phyloP scores from a whole-genome alignment of 1,140 invertebrate species.

The Sminthurinus signatus region DNA sequence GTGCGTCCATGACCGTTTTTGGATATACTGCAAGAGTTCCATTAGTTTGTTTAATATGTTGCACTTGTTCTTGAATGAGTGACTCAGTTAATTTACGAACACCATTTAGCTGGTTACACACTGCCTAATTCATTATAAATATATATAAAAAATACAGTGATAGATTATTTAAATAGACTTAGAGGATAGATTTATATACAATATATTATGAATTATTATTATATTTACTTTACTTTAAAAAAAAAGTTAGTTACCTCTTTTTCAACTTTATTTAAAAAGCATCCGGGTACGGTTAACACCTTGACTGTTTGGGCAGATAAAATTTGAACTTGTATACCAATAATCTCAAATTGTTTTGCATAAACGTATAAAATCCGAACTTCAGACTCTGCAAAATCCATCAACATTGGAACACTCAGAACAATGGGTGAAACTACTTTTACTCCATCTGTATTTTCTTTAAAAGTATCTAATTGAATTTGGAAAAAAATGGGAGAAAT shows the following conservation, averaged over 20 bases:
- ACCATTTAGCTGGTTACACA: too few species aligned
- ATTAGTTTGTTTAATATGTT: conserved; percentile 10
- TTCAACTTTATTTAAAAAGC: conserved; percentile 39
- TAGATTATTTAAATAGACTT: too few species aligned
- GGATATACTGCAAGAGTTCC: conserved; percentile 9
- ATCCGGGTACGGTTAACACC: conserved; percentile 41
- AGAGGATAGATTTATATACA: too few species aligned
- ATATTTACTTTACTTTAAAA: too few species aligned
- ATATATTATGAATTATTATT: too few species aligned
- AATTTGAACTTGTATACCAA: conserved; percentile 43
- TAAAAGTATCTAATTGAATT: not conserved
- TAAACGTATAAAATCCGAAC: conserved; percentile 46
- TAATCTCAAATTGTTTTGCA: conserved; percentile 43
- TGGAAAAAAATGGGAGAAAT: too few species aligned
- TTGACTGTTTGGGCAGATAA: conserved; percentile 20
- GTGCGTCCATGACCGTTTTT: conserved; percentile 43
- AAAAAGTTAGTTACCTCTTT: conserved; percentile 40
- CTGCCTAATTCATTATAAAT: too few species aligned
- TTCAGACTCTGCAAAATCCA: conserved; percentile 46
- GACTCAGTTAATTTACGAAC: not conserved
- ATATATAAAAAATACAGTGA: too few species aligned
- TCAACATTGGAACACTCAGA: conserved; percentile 43
- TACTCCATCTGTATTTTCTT: not conserved
- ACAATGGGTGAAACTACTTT: too few species aligned
- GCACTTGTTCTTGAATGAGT: conserved; percentile 34